Conservation (phyloP, 2,113 vertebrate genomes). For the Podarcis raffonei region DNA sequence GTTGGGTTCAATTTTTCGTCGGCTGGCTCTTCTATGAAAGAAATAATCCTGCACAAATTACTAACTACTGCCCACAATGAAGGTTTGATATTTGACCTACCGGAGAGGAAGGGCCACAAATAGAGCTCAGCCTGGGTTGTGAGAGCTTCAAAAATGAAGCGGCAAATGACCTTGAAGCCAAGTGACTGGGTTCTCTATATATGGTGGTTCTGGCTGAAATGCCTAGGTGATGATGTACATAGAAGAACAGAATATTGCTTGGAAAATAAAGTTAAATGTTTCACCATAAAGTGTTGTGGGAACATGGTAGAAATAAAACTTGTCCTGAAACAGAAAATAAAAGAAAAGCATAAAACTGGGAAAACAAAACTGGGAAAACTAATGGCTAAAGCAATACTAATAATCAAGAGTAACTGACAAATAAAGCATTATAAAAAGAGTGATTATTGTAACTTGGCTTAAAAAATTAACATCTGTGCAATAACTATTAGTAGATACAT, state of each 20-base stretch:
- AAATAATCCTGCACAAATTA: not conserved
- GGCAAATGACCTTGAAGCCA: not conserved
- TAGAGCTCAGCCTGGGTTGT: not conserved
- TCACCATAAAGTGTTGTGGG: conserved; percentile 18
- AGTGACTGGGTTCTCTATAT: not conserved
- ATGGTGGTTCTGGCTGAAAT: not conserved
- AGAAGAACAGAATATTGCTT: fast-evolving
- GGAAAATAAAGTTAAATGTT: conserved; percentile 37
- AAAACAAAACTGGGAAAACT: not conserved
- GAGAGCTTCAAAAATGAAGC: not conserved
- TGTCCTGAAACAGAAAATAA: too few species aligned
- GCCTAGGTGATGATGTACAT: not conserved
- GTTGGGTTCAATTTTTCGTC: not conserved
- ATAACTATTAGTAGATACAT: not conserved
- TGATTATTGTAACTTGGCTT: not conserved
- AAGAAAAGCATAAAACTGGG: too few species aligned
- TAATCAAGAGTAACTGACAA: conserved; percentile 6
- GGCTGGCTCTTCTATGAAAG: not conserved
- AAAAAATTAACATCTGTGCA: not conserved
- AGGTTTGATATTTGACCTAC: not conserved
- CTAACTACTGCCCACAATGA: not conserved
- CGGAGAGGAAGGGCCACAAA: not conserved
- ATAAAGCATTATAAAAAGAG: not conserved
- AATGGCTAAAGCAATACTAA: not conserved
- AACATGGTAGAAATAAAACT: conserved; percentile 28